Evolutionary conservation across 2,888 invertebrate species (phyloP).

Genomic region (Xestia rhomboidea): DNA sequence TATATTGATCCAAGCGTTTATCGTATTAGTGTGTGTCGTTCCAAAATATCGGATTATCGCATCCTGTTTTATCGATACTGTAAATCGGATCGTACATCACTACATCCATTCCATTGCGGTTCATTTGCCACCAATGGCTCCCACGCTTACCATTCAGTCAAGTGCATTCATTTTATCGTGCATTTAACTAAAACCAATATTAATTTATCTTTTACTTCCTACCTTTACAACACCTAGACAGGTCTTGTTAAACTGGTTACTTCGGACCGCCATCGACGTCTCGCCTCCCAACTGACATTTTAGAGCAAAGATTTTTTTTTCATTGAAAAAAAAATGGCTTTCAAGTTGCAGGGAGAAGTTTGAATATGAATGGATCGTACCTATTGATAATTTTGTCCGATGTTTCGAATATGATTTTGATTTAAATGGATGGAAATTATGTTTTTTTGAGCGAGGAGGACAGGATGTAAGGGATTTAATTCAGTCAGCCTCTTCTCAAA

Average conservation of each 20-base stretch:
- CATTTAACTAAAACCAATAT: slow-evolving; percentile 61
- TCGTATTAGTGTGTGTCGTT: not conserved
- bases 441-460: not conserved
- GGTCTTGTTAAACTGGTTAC: slow-evolving; percentile 42
- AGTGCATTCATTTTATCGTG: slow-evolving; percentile 72
- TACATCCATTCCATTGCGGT: slow-evolving; percentile 67
- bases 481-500: not conserved
- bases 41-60: not conserved
- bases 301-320: slow-evolving; percentile 53
- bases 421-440: slow-evolving; percentile 9
- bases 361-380: slow-evolving; percentile 39
- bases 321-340: slow-evolving; percentile 46
- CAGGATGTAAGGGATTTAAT: not conserved
- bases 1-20: not conserved
- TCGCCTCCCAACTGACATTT: slow-evolving; percentile 69
- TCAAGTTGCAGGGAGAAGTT: slow-evolving; percentile 30
- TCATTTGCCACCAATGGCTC: slow-evolving; percentile 71
- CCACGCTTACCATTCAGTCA: slow-evolving; percentile 72
- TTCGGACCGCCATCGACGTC: slow-evolving; percentile 67
- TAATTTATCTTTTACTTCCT: slow-evolving; percentile 35
- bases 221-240: slow-evolving; percentile 1
- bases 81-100: not conserved
- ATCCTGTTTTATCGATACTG: not conserved
- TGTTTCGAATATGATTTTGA: slow-evolving; percentile 25
- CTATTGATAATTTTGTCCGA: slow-evolving; percentile 29